Evolutionary conservation across 2,797 vertebrate species (phyloP), one percentile per base, ranked within the genome.

Genomic region (Psittacula derbiana): DNA sequence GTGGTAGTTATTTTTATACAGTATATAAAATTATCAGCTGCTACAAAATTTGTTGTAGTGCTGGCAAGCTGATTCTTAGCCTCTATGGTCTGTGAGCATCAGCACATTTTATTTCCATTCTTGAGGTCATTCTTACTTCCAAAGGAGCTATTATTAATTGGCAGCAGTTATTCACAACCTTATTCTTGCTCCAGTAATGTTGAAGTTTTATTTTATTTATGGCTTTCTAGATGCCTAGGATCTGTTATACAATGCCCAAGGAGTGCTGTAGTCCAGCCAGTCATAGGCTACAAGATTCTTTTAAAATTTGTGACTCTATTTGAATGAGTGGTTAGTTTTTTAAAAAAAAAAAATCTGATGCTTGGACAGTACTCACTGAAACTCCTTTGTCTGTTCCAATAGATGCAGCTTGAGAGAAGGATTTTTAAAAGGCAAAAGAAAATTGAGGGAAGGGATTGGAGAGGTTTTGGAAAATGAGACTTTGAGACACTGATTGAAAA

Each of bases 21-120:
- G 61, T 47, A 85, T 71, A 71, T 78, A 85, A 97, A 95, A 96
- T 88, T 81, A 93, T 92, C 52, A 85, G 71, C 79, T 91, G 84
- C 41, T 87, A 60, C 67, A 58, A 38, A 74, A 91, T 87, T 91
- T 95, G 66, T 49, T 82, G 44, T 33, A 73, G 52, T 87, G 79
- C 74, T 93, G 69, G 61, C 84, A 91, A 90, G 53, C 61, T 78
- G 41, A 62, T 87, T 82, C 74, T 93, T 92, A 93, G 69, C 61
- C 92, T 94, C 71, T 58, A 12, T 10, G 4, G 31, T 73, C 60
- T 78, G 38, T 88, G 64, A 88, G 25, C 43, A 88, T 87, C 83
- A 96, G 86, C 60, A 95, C 30, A 83, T 82, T 95, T 90, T 78
- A 52, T 80, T 91, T 93, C 84, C 92, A 11, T 80, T 62, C 90